Percentiles rank a stretch among this genome's conserved stretches.
Evolutionary conservation across 2,888 invertebrate species (phyloP).

Genomic region (Dryobota labecula): DNA sequence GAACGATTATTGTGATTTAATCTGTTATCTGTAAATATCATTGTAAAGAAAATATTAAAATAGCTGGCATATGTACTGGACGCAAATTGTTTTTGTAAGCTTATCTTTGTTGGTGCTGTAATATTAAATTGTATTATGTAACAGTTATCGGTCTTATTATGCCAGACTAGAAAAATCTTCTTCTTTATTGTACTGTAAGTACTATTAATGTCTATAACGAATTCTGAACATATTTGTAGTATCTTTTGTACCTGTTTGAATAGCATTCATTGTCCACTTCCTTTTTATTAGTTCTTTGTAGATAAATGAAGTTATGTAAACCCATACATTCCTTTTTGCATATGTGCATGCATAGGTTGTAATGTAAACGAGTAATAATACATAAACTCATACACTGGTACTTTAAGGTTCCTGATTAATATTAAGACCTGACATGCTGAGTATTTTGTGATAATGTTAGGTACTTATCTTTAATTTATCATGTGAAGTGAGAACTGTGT

Average conservation of each 20-base stretch:
- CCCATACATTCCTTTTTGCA: conserved; percentile 79
- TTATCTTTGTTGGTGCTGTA: conserved; percentile 72
- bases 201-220: conserved; percentile 67
- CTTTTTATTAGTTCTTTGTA: conserved; percentile 50
- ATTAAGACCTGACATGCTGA: conserved; percentile 74
- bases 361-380: conserved; percentile 61
- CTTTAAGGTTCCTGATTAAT: conserved; percentile 84
- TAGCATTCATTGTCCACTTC: conserved; percentile 60
- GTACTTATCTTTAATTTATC: conserved; percentile 83
- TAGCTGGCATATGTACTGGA: conserved; percentile 57
- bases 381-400: conserved; percentile 71
- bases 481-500: conserved; percentile 75
- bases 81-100: conserved; percentile 62
- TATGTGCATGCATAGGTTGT: conserved; percentile 60
- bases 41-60: conserved; percentile 50
- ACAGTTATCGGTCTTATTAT: conserved; percentile 66
- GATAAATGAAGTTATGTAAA: conserved; percentile 62
- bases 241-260: conserved; percentile 75
- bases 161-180: conserved; percentile 60
- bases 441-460: conserved; percentile 87
- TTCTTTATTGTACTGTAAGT: conserved; percentile 73
- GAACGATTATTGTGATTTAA: conserved; percentile 67
- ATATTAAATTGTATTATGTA: conserved; percentile 62
- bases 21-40: conserved; percentile 70
- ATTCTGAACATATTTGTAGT: conserved; percentile 63